phyloP scores from a whole-genome alignment of 2,888 invertebrate species.

The Cataglyphis altisquamis region DNA sequence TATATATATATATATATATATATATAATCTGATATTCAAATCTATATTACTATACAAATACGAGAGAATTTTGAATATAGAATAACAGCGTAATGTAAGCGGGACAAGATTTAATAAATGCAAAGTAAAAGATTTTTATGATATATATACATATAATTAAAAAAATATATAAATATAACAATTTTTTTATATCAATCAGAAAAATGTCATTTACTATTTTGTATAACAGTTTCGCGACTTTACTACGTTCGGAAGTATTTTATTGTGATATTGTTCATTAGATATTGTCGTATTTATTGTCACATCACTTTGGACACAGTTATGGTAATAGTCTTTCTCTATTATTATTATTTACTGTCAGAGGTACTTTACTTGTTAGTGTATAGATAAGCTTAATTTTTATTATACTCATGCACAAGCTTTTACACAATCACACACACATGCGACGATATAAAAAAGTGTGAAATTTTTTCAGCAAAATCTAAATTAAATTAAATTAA shows the following conservation, averaged over 20 bases:
- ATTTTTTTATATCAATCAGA: too few species aligned
- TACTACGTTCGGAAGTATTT: background rate
- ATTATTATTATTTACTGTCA: slow-evolving; percentile 1
- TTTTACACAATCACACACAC: background rate
- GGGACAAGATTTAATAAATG: background rate
- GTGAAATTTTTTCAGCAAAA: background rate
- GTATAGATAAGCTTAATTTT: slow-evolving; percentile 1
- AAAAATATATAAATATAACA: too few species aligned
- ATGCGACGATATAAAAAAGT: background rate
- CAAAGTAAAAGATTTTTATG: too few species aligned
- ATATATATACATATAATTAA: too few species aligned
- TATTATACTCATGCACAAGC: background rate
- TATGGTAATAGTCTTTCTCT: background rate
- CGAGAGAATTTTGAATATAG: background rate
- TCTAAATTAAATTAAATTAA: slow-evolving; percentile 16
- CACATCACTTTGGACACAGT: background rate
- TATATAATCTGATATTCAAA: too few species aligned
- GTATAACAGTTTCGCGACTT: too few species aligned
- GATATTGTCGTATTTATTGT: background rate
- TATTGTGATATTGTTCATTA: background rate
- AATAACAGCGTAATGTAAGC: background rate
- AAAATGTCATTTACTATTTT: too few species aligned
- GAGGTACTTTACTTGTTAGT: slow-evolving; percentile 13
- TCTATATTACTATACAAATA: background rate
- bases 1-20: too few species aligned